phyloP scores from a whole-genome alignment of 2,888 invertebrate species.

The Isoperla grammatica region DNA sequence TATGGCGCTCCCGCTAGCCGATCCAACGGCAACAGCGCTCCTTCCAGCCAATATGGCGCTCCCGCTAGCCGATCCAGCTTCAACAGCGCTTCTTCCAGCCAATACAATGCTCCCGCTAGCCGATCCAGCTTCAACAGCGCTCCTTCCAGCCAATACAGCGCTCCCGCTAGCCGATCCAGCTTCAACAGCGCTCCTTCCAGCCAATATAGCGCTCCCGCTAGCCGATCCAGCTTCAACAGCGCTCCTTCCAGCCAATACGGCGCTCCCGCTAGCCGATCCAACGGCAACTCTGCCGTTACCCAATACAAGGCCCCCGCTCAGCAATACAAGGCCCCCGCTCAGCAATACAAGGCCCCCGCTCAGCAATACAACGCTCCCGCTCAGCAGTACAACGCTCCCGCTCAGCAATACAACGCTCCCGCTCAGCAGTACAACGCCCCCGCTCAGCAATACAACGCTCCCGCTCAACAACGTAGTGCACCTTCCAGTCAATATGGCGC shows the following conservation, averaged over 20 bases:
- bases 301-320: not conserved
- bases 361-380: conserved; percentile 36
- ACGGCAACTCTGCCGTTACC: conserved; percentile 11
- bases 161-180: conserved; percentile 16
- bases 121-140: conserved; percentile 1
- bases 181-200: conserved; percentile 18
- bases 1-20: conserved; percentile 23
- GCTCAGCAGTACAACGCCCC: conserved; percentile 4
- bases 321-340: conserved; percentile 12
- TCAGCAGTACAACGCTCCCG: conserved; percentile 41
- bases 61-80: conserved; percentile 12
- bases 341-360: conserved; percentile 25
- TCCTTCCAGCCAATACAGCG: conserved; percentile 26
- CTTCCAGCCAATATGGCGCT: conserved; percentile 25
- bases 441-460: not conserved
- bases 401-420: conserved; percentile 14
- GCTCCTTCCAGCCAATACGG: conserved; percentile 26
- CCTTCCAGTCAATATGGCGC: conserved; percentile 18
- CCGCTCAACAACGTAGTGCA: conserved; percentile 4
- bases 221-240: not conserved
- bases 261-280: conserved; percentile 16
- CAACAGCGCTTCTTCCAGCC: conserved; percentile 30
- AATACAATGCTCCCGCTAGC: conserved; percentile 24
- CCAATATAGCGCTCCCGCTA: conserved; percentile 25
- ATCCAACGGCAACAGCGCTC: conserved; percentile 10